Evolutionary conservation across 2,797 vertebrate species (phyloP).

Genomic region (Pelobates cultripes): DNA sequence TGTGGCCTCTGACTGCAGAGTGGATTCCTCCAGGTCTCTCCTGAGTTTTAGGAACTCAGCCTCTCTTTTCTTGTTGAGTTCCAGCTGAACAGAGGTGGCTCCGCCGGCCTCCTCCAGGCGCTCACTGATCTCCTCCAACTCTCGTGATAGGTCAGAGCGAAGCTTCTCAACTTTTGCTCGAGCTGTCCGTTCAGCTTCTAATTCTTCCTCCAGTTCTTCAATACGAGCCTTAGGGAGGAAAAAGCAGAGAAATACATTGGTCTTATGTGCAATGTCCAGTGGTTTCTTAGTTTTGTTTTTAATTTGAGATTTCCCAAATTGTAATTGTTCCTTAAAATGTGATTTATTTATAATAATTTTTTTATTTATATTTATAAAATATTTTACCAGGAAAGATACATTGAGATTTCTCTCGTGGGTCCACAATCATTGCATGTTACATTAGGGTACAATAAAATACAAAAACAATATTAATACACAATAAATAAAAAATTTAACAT

Average conservation of each 20-base stretch:
- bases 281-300: no score
- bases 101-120: slow-evolving; percentile 85
- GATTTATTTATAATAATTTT: no score
- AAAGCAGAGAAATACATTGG: background rate
- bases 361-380: no score
- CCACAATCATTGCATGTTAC: no score
- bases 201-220: slow-evolving; percentile 86
- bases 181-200: slow-evolving; percentile 82
- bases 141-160: slow-evolving; percentile 79
- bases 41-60: slow-evolving; percentile 83
- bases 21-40: slow-evolving; percentile 82
- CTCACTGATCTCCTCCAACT: slow-evolving; percentile 86
- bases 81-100: slow-evolving; percentile 80
- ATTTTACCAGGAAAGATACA: no score
- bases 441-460: no score
- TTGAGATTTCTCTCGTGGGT: no score
- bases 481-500: no score
- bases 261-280: no score
- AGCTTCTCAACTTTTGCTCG: slow-evolving; percentile 85
- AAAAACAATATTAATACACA: no score
- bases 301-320: background rate
- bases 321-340: background rate
- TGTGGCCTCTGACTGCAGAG: slow-evolving; percentile 80
- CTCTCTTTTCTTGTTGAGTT: slow-evolving; percentile 84
- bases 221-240: slow-evolving; percentile 72